A percentile compares a stretch with the other conserved stretches of the same genome.
Conservation (phyloP, 2,797 vertebrate species). For the Myotis daubentonii region DNA sequence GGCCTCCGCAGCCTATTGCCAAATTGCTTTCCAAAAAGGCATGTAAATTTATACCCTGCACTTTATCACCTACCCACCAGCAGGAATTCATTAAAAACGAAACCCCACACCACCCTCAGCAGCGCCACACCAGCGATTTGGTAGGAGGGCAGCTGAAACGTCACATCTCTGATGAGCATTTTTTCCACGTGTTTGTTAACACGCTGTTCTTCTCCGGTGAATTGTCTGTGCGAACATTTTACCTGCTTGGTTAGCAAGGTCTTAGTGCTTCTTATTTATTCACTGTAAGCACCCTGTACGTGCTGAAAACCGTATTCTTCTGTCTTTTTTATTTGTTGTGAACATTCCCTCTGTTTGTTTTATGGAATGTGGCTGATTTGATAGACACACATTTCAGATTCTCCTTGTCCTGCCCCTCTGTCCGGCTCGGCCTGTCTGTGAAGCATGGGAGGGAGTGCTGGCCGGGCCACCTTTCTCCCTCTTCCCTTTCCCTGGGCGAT, state of each 20-base stretch:
- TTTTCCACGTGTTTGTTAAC: too few relatives aligned
- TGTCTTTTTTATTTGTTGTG: background rate
- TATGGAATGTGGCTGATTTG: background rate
- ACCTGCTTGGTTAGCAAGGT: background rate
- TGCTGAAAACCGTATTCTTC: background rate
- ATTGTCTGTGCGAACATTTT: background rate
- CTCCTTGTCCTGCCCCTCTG: background rate
- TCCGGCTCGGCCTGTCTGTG: background rate
- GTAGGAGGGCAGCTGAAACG: background rate
- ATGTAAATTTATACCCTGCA: too few relatives aligned
- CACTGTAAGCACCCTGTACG: background rate
- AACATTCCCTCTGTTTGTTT: background rate
- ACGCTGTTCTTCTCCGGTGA: background rate
- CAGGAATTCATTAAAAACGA: background rate
- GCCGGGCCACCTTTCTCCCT: accelerated
- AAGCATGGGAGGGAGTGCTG: accelerated
- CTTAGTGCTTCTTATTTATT: background rate
- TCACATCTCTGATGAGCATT: background rate
- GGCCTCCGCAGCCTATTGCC: background rate
- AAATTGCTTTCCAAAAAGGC: background rate
- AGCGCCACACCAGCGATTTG: background rate
- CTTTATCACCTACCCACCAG: background rate
- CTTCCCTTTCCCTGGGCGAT: background rate
- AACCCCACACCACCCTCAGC: background rate
- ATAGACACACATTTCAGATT: accelerated